Evolutionary conservation across 2,888 invertebrate species (phyloP), one percentile per base, ranked within the genome.

Genomic region (Cactoblastis cactorum): DNA sequence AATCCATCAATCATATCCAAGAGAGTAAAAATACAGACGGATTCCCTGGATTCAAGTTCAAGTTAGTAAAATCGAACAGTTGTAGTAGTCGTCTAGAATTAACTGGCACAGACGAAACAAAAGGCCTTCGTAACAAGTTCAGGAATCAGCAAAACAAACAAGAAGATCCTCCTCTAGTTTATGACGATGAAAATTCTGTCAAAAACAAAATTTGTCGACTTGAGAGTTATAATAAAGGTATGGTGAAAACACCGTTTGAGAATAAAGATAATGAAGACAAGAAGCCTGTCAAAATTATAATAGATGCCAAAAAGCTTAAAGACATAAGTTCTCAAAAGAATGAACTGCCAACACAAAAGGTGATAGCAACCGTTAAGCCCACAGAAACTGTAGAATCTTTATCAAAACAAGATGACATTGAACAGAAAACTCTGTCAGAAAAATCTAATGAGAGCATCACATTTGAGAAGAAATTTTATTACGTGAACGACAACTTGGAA

Each of bases 61-160:
- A 94, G 70, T 82, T 96, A 57, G 93, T 96, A 0, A 96, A 96
- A 83, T 96, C 96, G 24, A 96, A 96, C 70, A 96, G 96, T 61
- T 96, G 96, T 74, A 95, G 95, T 69, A 96, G 95, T 72, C 91
- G 96, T 24, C 82, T 96, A 47, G 96, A 96, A 71, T 78, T 96
- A 49, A 93, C 95, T 0, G 96, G 95, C 3, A 92, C 94, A 0
- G 92, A 93, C 59, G 90, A 88, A 53, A 78, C 67, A 71, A 81
- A 91, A 83, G 78, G 85, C 75, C 61, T 83, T 66, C 79, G 90
- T 64, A 62, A 84, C 66, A 83, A 84, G 72, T 84, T 71, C 67
- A 75, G 80, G 61, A 83, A 77, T 61, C 80, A 78, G 58, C 62
- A 71, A 57, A 74, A 73, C 39, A 80, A 74, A 57, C 61, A 62